These are phyloP conservation scores for Apis dorsata DNA, from an alignment of 1,140 invertebrate genomes.

Conservation along the genomic window DNA sequence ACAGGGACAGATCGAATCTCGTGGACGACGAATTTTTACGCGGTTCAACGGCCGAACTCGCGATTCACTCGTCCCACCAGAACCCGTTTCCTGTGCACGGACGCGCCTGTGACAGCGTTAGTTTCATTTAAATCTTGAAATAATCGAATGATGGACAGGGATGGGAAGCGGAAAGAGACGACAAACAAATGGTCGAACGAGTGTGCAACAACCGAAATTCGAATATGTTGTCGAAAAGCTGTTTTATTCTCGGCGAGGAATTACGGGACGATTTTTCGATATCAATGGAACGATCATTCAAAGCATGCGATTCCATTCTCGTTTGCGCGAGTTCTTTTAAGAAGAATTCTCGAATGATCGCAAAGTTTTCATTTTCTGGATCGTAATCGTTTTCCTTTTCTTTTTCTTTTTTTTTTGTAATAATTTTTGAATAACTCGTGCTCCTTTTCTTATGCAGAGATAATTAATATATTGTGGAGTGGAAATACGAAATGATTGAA, in stretches of 20 bases:
- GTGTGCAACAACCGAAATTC: conserved; percentile 25
- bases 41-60: not conserved
- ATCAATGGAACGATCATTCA: not conserved
- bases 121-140: conserved; percentile 52
- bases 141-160: conserved; percentile 39
- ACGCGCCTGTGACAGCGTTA: conserved; percentile 19
- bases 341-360: not conserved
- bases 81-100: not conserved
- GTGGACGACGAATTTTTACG: conserved; percentile 8
- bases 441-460: too few species aligned
- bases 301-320: not conserved
- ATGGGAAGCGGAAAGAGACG: not conserved
- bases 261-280: not conserved
- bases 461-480: too few species aligned
- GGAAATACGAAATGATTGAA: too few species aligned
- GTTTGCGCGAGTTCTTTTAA: not conserved
- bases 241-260: not conserved
- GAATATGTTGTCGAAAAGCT: conserved; percentile 7
- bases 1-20: conserved; percentile 28
- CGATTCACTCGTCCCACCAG: not conserved
- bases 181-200: conserved; percentile 18
- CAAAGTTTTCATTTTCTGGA: too few species aligned
- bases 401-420: too few species aligned
- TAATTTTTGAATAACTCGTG: too few species aligned
- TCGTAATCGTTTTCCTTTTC: too few species aligned